These are phyloP conservation scores for Melipona quadrifasciata DNA, from an alignment of 1,140 invertebrate species.

Conservation along the genomic window DNA sequence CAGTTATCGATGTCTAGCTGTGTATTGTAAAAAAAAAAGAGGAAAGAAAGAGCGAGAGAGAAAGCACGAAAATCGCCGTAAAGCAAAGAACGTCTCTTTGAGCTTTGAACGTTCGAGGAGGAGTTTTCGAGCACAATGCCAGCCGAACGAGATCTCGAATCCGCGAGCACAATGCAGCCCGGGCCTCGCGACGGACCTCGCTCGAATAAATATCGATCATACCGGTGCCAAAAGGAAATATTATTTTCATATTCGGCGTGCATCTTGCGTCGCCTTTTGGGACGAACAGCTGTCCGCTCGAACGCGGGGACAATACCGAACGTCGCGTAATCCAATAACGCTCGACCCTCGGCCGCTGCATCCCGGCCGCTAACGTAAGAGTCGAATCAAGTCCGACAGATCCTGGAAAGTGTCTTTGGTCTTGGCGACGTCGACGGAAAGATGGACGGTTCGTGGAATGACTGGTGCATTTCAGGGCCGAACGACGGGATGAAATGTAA, in stretches of 20 bases:
- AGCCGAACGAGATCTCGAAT: slow-evolving; percentile 41
- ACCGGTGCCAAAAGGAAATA: slow-evolving; percentile 69
- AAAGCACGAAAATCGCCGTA: slow-evolving; percentile 31
- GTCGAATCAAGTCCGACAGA: slow-evolving; percentile 27
- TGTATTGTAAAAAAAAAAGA: too few species aligned
- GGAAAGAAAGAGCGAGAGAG: too few species aligned
- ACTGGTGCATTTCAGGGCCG: neutral
- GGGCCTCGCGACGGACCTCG: slow-evolving; percentile 51
- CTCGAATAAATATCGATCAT: slow-evolving; percentile 77
- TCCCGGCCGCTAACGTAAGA: neutral
- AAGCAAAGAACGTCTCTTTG: neutral
- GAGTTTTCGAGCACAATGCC: slow-evolving; percentile 45
- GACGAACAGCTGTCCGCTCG: slow-evolving; percentile 60
- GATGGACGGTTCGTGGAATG: slow-evolving; percentile 13
- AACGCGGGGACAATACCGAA: slow-evolving; percentile 61
- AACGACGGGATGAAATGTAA: too few species aligned
- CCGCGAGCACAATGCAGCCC: slow-evolving; percentile 35
- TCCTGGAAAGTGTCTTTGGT: slow-evolving; percentile 5
- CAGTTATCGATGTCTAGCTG: too few species aligned
- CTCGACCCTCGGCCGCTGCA: slow-evolving; percentile 41
- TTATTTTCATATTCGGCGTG: slow-evolving; percentile 75
- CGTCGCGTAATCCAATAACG: slow-evolving; percentile 73
- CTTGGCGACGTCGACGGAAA: neutral
- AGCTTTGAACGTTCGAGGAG: neutral
- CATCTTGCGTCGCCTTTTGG: slow-evolving; percentile 45